Evolutionary conservation across 2,888 invertebrate species (phyloP), one percentile per base, ranked within the genome.

Genomic region (Syrphus vitripennis): DNA sequence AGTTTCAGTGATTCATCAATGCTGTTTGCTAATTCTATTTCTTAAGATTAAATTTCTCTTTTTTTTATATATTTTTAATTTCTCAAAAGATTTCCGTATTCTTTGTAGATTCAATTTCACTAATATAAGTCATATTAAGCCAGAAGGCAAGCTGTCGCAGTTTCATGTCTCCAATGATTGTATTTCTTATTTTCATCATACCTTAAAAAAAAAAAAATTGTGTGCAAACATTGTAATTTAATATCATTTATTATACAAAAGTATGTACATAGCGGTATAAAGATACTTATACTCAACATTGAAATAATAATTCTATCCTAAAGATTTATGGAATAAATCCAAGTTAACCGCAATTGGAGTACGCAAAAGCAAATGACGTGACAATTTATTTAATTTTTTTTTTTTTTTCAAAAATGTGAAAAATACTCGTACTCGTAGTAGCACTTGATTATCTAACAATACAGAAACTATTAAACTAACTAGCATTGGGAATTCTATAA

Each of bases 61-160:
- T 31, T 34, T 34, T 29, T 9, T 55, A 0, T 16, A 10, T 6
- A 9, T 59, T 40, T 14, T 0, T 14, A 21, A n/a, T 37, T 59
- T 21, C 34, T 59, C 24, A 21, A 59, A 59, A 37, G 37, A 59
- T 59, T 59, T 59, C 59, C 59, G 59, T 59, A 59, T 59, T 37
- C 34, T 37, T 59, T 14, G 24, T 12, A 14, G n/a, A 59, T 59
- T 4, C 2, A 37, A 59, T 59, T 37, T 24, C 59, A 59, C 42
- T 42, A n/a, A n/a, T n/a, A n/a, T n/a, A 42, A 16, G 16, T 9
- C 16, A 42, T 16, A 2, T 7, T 14, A 48, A n/a, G n/a, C n/a
- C n/a, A n/a, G n/a, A 3, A 40, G n/a, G n/a, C n/a, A 19, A 45
- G n/a, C 5, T 16, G 16, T n/a, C 29, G n/a, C n/a, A 55, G 3